These are phyloP conservation scores for Cranoglanis bouderius DNA, from an alignment of 2,113 vertebrate genomes.

Conservation along the genomic window DNA sequence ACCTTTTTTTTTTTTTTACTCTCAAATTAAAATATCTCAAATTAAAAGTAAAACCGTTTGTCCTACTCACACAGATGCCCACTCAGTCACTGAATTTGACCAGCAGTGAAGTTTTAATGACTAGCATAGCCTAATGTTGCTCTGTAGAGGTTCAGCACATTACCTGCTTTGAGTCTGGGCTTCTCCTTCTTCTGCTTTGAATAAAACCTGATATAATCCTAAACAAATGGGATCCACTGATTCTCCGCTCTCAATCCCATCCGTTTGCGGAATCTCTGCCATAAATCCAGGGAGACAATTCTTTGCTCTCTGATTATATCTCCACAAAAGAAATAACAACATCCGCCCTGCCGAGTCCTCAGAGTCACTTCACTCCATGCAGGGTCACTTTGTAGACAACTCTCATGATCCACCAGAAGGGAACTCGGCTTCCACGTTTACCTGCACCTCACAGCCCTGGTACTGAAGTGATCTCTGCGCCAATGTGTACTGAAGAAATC, in stretches of 20 bases:
- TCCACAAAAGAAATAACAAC: neutral
- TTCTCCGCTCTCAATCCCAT: neutral
- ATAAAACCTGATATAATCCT: conserved; percentile 2
- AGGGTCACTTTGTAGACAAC: neutral
- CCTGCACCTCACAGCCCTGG: neutral
- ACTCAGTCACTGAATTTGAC: neutral
- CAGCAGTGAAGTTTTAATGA: neutral
- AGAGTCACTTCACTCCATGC: neutral
- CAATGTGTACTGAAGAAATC: conserved; percentile 17
- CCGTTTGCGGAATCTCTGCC: neutral
- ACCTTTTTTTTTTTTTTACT: conserved; percentile 17
- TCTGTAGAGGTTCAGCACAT: neutral
- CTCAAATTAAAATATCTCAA: conserved; percentile 4
- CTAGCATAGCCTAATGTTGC: neutral
- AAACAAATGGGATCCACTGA: neutral
- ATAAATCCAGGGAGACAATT: neutral
- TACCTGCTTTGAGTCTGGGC: conserved; percentile 18
- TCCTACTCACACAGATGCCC: neutral
- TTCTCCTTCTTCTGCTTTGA: neutral
- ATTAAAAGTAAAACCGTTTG: neutral
- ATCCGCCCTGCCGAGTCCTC: neutral
- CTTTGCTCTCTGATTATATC: neutral
- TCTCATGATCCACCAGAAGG: conserved; percentile 8
- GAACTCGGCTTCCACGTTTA: neutral
- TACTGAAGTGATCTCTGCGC: conserved; percentile 15